phyloP scores from a whole-genome alignment of 2,888 invertebrate genomes.

The Oegoconia quadripuncta region DNA sequence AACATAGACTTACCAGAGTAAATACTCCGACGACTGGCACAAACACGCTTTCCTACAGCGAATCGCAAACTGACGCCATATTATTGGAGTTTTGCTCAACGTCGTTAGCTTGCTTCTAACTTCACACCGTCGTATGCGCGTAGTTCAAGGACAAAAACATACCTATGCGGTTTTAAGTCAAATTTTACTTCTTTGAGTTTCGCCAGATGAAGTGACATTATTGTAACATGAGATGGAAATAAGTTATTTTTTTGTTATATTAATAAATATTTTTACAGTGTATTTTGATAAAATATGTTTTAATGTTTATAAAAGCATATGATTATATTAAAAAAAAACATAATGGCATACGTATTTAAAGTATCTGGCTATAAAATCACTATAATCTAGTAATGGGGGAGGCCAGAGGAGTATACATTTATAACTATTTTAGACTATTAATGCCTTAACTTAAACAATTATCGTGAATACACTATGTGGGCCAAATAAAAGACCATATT shows the following conservation, averaged over 20 bases:
- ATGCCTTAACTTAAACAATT: constrained; percentile 13
- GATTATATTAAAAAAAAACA: constrained; percentile 9
- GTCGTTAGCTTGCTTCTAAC: constrained; percentile 15
- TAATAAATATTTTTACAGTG: constrained; percentile 8
- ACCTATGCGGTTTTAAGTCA: constrained; percentile 9
- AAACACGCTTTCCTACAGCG: constrained; percentile 13
- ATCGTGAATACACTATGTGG: constrained; percentile 13
- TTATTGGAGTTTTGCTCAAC: constrained; percentile 12
- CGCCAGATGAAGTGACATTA: constrained; percentile 14
- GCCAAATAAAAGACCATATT: constrained; percentile 13
- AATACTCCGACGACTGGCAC: constrained; percentile 15
- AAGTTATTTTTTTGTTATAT: constrained; percentile 1
- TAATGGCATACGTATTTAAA: constrained; percentile 11
- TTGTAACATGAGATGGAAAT: constrained; percentile 9
- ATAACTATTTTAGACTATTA: constrained; percentile 7
- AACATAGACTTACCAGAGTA: constrained; percentile 14
- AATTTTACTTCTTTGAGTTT: constrained; percentile 11
- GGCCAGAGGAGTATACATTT: constrained; percentile 17
- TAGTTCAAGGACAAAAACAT: constrained; percentile 12
- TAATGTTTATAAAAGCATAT: constrained; percentile 11
- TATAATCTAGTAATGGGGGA: constrained; percentile 12
- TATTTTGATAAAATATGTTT: constrained; percentile 12
- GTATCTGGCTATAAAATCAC: constrained; percentile 8
- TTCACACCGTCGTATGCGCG: constrained; percentile 14
- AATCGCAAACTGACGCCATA: constrained; percentile 10